Conservation (phyloP, 1,140 invertebrate genomes). For the Drosophila malerkotliana region DNA sequence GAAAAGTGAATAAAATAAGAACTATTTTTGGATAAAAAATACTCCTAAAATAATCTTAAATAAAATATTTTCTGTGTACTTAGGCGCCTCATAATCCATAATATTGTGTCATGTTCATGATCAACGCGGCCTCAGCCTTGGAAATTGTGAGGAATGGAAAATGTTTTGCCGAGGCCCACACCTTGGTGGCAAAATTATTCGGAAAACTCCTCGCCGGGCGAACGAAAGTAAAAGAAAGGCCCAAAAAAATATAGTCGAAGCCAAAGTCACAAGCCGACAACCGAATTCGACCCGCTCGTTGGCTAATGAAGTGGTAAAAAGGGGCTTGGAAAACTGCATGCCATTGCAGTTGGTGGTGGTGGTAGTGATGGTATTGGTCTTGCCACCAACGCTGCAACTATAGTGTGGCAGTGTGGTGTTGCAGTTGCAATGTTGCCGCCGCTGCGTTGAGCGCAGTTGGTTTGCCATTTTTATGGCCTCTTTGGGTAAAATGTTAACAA, state of each 20-base stretch:
- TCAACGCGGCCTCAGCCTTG: constrained; percentile 60
- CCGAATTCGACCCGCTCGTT: constrained; percentile 42
- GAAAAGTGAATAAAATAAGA: too few relatives aligned
- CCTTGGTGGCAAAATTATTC: constrained; percentile 72
- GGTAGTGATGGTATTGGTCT: constrained; percentile 16
- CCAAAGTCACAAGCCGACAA: constrained; percentile 18
- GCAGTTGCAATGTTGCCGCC: constrained; percentile 25
- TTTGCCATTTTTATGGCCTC: constrained; percentile 74
- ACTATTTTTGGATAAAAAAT: too few relatives aligned
- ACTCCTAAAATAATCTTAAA: too few relatives aligned
- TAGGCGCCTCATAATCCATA: constrained; percentile 73
- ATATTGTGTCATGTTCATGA: constrained; percentile 83
- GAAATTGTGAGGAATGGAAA: constrained; percentile 23
- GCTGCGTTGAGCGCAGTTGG: constrained; percentile 55
- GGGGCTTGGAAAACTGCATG: constrained; percentile 60
- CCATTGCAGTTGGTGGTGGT: constrained; percentile 25
- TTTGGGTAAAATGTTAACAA: constrained; percentile 59
- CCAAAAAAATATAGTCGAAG: constrained; percentile 23
- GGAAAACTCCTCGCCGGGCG: constrained; percentile 60
- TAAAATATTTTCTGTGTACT: constrained; percentile 17
- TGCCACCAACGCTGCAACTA: constrained; percentile 32
- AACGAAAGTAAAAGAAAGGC: constrained; percentile 76
- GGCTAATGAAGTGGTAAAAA: constrained; percentile 77
- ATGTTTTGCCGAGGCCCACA: constrained; percentile 50
- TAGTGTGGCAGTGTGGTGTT: constrained; percentile 1